A percentile compares a stretch with the other conserved stretches of the same genome.
These are phyloP conservation scores for Melinopterus prodromus DNA, from an alignment of 2,888 invertebrate genomes.

Conservation along the genomic window DNA sequence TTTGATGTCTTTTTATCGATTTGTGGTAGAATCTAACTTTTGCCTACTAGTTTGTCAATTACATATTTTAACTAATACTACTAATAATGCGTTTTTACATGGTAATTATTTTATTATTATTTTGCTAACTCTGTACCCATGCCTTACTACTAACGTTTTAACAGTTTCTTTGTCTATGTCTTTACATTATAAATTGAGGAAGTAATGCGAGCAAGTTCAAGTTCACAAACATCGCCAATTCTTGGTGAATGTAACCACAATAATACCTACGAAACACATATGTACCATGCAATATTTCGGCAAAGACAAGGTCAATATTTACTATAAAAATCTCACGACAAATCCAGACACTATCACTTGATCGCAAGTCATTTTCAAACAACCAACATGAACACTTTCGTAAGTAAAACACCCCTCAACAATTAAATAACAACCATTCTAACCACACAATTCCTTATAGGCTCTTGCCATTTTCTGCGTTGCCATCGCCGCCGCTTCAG, in stretches of 20 bases:
- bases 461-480: constrained; percentile 34
- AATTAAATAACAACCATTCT: neutral
- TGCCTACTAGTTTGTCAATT: too few relatives aligned
- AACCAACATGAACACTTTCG: constrained; percentile 32
- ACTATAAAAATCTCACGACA: neutral
- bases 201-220: neutral
- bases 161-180: neutral
- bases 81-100: too few relatives aligned
- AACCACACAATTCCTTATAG: constrained; percentile 25
- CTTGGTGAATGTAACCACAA: neutral
- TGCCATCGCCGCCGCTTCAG: constrained; percentile 36
- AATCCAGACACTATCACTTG: neutral
- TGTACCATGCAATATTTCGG: neutral
- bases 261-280: neutral
- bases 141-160: neutral
- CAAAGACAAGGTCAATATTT: neutral
- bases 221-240: neutral
- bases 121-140: too few relatives aligned
- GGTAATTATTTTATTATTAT: too few relatives aligned
- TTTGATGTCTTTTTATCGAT: too few relatives aligned
- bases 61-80: too few relatives aligned
- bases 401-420: constrained; percentile 26
- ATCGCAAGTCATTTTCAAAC: neutral
- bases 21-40: too few relatives aligned
- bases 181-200: neutral